Conservation (phyloP, 1,140 invertebrate species). For the Pseudomyrmex sp. region DNA sequence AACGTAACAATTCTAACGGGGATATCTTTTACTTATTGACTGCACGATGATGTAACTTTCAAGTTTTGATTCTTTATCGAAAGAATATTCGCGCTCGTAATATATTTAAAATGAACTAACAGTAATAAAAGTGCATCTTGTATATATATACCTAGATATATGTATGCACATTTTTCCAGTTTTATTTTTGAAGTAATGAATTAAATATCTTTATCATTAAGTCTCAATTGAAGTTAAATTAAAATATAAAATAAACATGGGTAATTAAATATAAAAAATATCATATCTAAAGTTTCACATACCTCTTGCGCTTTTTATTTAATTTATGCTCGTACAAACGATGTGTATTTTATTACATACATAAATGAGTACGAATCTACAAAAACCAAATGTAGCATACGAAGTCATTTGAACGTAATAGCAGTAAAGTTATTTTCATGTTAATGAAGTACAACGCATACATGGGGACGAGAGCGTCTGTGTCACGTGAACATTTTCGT, state of each 20-base stretch:
- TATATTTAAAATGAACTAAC: too few species aligned
- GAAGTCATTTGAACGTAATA: not conserved
- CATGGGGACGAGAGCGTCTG: not conserved
- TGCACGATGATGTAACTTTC: not conserved
- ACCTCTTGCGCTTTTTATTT: not conserved
- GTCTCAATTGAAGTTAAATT: too few species aligned
- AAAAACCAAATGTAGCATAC: not conserved
- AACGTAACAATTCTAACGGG: not conserved
- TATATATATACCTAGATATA: too few species aligned
- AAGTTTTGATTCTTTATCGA: not conserved
- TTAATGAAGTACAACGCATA: not conserved
- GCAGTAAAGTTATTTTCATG: not conserved
- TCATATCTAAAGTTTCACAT: too few species aligned
- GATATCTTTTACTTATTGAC: conserved; percentile 7
- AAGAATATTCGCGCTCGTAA: not conserved
- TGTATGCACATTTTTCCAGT: too few species aligned
- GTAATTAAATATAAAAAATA: too few species aligned
- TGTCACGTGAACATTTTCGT: not conserved
- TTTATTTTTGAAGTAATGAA: too few species aligned
- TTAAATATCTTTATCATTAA: too few species aligned
- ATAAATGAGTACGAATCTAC: too few species aligned
- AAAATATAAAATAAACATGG: too few species aligned
- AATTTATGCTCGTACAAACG: not conserved
- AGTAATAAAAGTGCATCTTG: too few species aligned
- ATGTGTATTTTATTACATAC: conserved; percentile 4